phyloP scores from a whole-genome alignment of 2,797 vertebrate genomes.

The Ctenopoma multispine region DNA sequence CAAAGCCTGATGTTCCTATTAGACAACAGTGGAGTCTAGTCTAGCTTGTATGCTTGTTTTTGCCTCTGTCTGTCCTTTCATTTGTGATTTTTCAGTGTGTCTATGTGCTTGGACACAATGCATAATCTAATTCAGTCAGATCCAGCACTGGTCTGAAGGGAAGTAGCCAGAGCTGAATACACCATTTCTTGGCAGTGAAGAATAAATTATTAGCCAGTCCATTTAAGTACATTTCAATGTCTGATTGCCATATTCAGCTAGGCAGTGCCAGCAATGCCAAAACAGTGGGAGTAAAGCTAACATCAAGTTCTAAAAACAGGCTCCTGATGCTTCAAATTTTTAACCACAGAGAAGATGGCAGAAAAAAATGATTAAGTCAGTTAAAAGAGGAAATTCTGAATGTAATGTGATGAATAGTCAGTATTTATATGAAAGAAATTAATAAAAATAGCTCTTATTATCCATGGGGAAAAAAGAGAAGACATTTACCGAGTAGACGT shows the following conservation, averaged over 20 bases:
- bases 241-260: conserved; percentile 75
- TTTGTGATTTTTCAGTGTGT: conserved; percentile 38
- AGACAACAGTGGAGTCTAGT: conserved; percentile 14
- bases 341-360: conserved; percentile 44
- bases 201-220: conserved; percentile 73
- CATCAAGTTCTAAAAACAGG: conserved; percentile 68
- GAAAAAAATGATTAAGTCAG: conserved; percentile 38
- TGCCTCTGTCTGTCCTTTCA: conserved; percentile 30
- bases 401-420: conserved; percentile 42
- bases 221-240: conserved; percentile 76
- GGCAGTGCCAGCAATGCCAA: conserved; percentile 57
- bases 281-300: conserved; percentile 72
- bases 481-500: conserved; percentile 6
- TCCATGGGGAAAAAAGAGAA: conserved; percentile 7
- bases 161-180: conserved; percentile 60
- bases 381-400: conserved; percentile 43
- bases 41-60: conserved; percentile 16
- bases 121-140: conserved; percentile 55
- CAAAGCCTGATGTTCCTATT: conserved; percentile 43
- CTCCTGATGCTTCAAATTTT: conserved; percentile 60
- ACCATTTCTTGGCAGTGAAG: conserved; percentile 72
- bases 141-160: conserved; percentile 57
- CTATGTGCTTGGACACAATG: conserved; percentile 52
- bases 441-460: conserved; percentile 38
- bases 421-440: conserved; percentile 40